phyloP scores from a whole-genome alignment of 2,888 invertebrate genomes.

The Magallana nippona region DNA sequence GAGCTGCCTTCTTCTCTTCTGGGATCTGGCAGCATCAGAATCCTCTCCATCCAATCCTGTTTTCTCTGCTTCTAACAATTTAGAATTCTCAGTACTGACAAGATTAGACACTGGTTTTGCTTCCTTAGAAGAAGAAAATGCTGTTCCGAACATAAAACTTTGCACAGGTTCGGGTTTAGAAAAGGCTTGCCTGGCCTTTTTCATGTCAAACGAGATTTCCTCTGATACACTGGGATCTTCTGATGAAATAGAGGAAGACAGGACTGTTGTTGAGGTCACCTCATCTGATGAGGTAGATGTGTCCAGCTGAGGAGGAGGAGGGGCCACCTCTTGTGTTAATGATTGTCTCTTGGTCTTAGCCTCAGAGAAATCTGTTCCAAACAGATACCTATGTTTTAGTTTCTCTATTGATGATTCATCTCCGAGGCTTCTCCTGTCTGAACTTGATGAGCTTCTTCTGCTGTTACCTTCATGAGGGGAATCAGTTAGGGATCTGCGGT shows the following conservation, averaged over 20 bases:
- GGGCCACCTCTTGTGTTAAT: not conserved
- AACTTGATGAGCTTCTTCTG: conserved; percentile 27
- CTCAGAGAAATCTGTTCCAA: conserved; percentile 37
- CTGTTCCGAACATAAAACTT: conserved; percentile 37
- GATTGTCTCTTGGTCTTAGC: conserved; percentile 20
- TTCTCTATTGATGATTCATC: conserved; percentile 37
- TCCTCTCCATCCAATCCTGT: conserved; percentile 5
- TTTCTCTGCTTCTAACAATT: not conserved
- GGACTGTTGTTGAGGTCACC: not conserved
- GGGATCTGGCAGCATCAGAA: conserved; percentile 19
- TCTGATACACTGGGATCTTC: conserved; percentile 24
- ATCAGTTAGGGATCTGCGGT: conserved; percentile 28
- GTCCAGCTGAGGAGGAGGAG: not conserved
- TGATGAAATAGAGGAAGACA: not conserved
- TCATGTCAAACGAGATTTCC: conserved; percentile 18
- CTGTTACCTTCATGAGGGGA: not conserved
- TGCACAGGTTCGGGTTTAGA: conserved; percentile 38
- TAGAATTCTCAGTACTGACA: not conserved
- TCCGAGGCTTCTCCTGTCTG: not conserved
- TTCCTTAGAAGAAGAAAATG: not conserved
- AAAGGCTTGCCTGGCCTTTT: conserved; percentile 35
- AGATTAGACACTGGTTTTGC: not conserved
- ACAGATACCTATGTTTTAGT: conserved; percentile 35
- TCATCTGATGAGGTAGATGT: conserved; percentile 13
- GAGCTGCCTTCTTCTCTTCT: conserved; percentile 46